phyloP scores from a whole-genome alignment of 2,797 vertebrate genomes.

The Acrossocheilus wenchowensis region DNA sequence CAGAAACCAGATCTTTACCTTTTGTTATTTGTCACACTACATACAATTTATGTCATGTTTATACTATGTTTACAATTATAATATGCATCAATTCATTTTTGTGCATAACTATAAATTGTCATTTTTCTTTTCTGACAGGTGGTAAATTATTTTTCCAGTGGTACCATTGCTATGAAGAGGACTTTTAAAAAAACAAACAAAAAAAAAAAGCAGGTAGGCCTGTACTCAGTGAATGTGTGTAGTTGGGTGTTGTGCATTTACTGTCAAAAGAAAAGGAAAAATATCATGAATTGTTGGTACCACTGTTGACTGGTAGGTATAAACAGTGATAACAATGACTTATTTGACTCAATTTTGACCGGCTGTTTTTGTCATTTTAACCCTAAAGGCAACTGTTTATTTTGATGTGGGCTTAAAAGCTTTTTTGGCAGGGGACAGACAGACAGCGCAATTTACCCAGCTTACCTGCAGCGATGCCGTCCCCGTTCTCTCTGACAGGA shows the following conservation, averaged over 20 bases:
- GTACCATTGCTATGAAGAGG: not conserved
- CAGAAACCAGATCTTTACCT: not conserved
- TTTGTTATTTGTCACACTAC: not conserved
- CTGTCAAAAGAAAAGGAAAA: conserved; percentile 1
- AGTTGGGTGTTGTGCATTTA: not conserved
- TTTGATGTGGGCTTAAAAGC: conserved; percentile 40
- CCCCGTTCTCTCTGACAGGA: conserved; percentile 41
- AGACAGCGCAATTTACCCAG: conserved; percentile 49
- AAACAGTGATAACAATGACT: conserved; percentile 10
- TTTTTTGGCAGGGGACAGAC: conserved; percentile 28
- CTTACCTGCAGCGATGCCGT: conserved; percentile 49
- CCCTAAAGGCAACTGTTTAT: conserved; percentile 35
- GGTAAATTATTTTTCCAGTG: not conserved
- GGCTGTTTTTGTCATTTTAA: conserved; percentile 16
- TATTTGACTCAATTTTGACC: conserved; percentile 7
- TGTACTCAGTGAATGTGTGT: not conserved
- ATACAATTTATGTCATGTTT: not conserved
- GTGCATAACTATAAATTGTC: not conserved
- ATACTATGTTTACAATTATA: not conserved
- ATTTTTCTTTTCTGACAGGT: not conserved
- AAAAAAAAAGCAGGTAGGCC: too few species aligned
- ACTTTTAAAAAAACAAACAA: not conserved
- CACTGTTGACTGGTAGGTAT: not conserved
- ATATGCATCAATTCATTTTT: not conserved
- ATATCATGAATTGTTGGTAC: not conserved